A percentile compares a stretch with the other conserved stretches of the same genome.
These are phyloP conservation scores for Cataglyphis livida DNA, from an alignment of 2,888 invertebrate genomes.

Conservation along the genomic window DNA sequence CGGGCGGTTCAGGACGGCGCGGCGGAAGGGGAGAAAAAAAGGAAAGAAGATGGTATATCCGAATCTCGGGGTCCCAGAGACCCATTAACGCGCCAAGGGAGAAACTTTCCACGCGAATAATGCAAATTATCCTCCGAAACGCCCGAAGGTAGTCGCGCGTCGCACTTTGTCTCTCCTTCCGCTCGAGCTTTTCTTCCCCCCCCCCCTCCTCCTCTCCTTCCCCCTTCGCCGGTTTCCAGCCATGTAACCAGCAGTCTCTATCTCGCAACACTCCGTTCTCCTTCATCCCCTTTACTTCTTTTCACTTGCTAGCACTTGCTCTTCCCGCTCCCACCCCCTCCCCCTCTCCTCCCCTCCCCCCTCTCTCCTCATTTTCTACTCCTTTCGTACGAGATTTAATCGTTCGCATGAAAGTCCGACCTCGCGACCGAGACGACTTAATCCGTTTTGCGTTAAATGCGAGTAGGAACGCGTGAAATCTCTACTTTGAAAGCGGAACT, in stretches of 20 bases:
- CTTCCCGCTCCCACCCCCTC: background rate
- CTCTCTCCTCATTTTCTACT: conserved; percentile 27
- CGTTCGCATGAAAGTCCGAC: conserved; percentile 52
- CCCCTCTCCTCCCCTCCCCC: too few relatives aligned
- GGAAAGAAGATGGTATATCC: conserved; percentile 60
- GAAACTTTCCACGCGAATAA: conserved; percentile 72
- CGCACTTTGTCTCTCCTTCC: conserved; percentile 56
- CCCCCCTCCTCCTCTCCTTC: background rate
- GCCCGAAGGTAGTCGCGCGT: conserved; percentile 66
- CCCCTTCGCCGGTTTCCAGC: background rate
- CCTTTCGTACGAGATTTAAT: conserved; percentile 57
- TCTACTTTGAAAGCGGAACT: conserved; percentile 58
- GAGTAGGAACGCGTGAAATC: conserved; percentile 69
- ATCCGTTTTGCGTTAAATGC: conserved; percentile 71
- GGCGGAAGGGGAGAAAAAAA: conserved; percentile 12
- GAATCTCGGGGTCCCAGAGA: conserved; percentile 70
- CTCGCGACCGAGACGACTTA: conserved; percentile 64
- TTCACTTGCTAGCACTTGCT: conserved; percentile 14
- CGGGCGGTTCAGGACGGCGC: background rate
- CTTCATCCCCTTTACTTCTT: background rate
- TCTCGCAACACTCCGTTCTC: conserved; percentile 31
- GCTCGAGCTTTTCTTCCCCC: conserved; percentile 8
- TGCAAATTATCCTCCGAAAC: conserved; percentile 72
- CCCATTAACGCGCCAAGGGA: conserved; percentile 69
- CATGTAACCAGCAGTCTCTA: conserved; percentile 40